phyloP scores from a whole-genome alignment of 2,113 vertebrate genomes.

The Synchiropus splendidus region DNA sequence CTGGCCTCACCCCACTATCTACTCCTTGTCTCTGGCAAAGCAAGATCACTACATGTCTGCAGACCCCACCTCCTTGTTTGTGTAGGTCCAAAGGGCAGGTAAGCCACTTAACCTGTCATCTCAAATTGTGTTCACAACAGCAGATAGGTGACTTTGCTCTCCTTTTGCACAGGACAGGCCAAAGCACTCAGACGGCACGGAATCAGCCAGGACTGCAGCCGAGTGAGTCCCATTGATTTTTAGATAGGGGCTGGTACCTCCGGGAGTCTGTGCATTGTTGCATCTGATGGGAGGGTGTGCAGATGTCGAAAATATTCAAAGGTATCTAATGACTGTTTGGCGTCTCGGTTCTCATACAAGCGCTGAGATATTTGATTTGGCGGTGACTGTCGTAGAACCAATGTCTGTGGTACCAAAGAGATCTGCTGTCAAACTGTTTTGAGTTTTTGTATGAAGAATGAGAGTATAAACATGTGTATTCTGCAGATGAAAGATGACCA shows the following conservation, averaged over 20 bases:
- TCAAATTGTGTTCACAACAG: slow-evolving; percentile 51
- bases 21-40: slow-evolving; percentile 1
- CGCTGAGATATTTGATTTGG: too few species aligned
- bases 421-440: too few species aligned
- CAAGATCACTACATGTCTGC: slow-evolving; percentile 13
- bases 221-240: slow-evolving; percentile 26
- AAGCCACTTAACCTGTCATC: slow-evolving; percentile 72
- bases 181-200: slow-evolving; percentile 23
- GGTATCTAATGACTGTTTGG: slow-evolving; percentile 9
- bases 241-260: slow-evolving; percentile 10
- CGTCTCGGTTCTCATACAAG: slow-evolving; percentile 12
- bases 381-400: too few species aligned
- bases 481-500: too few species aligned
- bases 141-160: slow-evolving; percentile 33
- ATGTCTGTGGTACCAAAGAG: too few species aligned
- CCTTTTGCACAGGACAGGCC: slow-evolving; percentile 15
- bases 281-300: slow-evolving; percentile 7
- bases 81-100: slow-evolving; percentile 45
- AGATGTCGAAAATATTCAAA: slow-evolving; percentile 14
- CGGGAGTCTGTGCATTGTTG: slow-evolving; percentile 11
- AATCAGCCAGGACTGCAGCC: slow-evolving; percentile 22
- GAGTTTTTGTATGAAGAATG: too few species aligned
- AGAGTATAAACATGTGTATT: too few species aligned
- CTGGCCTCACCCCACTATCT: slow-evolving; percentile 9
- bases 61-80: slow-evolving; percentile 36